Conservation (phyloP, 2,113 vertebrate species). For the Cololabis saira region DNA sequence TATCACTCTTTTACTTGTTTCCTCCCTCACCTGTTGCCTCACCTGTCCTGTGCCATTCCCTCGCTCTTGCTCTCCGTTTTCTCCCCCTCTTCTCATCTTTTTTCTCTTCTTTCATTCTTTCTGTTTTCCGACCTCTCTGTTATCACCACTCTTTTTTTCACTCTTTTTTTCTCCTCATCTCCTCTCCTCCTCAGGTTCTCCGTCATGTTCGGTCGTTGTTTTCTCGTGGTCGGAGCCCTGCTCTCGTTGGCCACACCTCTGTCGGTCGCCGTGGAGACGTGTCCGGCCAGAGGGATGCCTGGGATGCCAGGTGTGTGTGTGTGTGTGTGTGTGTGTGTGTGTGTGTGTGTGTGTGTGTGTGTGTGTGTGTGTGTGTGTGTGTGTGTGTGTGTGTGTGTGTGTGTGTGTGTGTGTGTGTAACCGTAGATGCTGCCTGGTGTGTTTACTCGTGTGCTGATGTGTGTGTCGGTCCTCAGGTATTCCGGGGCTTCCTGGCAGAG, state of each 20-base stretch:
- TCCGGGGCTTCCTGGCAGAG: slow-evolving; percentile 86
- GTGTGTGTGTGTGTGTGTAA: background rate
- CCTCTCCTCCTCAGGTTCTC: background rate
- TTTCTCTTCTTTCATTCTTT: background rate
- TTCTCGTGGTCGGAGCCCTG: slow-evolving; percentile 8
- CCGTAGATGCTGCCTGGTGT: background rate
- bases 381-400: slow-evolving; percentile 26
- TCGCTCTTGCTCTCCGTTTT: too few species aligned
- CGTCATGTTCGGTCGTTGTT: slow-evolving; percentile 31
- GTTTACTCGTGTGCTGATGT: background rate
- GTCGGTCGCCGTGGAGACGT: slow-evolving; percentile 37
- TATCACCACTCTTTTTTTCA: background rate
- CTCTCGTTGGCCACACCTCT: slow-evolving; percentile 1
- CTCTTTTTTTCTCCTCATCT: background rate
- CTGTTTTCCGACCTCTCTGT: background rate
- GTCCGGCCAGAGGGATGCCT: slow-evolving; percentile 39
- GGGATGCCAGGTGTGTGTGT: slow-evolving; percentile 58
- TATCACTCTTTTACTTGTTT: too few species aligned
- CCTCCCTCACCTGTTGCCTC: too few species aligned
- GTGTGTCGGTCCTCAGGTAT: slow-evolving; percentile 69
- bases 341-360: background rate
- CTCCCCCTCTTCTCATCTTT: background rate
- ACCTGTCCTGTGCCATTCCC: background rate
- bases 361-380: slow-evolving; percentile 26
- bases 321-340: background rate